Conservation (phyloP, 2,797 vertebrate species). For the Bradypodion pumilum region DNA sequence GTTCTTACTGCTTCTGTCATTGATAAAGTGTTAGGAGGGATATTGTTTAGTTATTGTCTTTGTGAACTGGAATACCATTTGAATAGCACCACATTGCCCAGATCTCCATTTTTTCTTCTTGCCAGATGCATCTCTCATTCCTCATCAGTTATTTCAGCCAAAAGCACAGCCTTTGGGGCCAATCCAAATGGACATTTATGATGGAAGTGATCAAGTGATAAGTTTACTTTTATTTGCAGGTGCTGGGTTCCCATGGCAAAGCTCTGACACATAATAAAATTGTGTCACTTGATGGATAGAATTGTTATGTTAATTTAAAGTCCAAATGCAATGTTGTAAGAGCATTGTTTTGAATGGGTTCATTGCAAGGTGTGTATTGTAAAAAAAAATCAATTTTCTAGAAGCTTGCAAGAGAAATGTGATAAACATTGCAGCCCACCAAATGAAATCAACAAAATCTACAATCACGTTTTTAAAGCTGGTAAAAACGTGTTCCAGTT, state of each 20-base stretch:
- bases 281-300: not conserved
- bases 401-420: conserved; percentile 25
- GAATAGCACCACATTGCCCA: not conserved
- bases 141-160: not conserved
- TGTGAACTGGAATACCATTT: not conserved
- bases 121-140: not conserved
- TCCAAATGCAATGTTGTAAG: not conserved
- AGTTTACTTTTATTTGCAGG: conserved; percentile 4
- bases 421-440: conserved; percentile 19
- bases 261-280: not conserved
- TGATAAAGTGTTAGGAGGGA: not conserved
- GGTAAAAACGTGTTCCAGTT: conserved; percentile 29
- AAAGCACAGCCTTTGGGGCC: not conserved
- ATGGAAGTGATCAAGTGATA: not conserved
- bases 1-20: not conserved
- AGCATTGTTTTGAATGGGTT: not conserved
- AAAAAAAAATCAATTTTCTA: conserved; percentile 11
- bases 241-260: not conserved
- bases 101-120: not conserved
- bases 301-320: conserved; percentile 10
- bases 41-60: not conserved
- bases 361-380: conserved; percentile 8
- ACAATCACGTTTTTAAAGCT: conserved; percentile 35
- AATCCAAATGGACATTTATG: not conserved
- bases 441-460: conserved; percentile 33